Base-by-base conservation (phyloP, 1,140 invertebrate genomes). In the Drosophila parabipectinata region DNA sequence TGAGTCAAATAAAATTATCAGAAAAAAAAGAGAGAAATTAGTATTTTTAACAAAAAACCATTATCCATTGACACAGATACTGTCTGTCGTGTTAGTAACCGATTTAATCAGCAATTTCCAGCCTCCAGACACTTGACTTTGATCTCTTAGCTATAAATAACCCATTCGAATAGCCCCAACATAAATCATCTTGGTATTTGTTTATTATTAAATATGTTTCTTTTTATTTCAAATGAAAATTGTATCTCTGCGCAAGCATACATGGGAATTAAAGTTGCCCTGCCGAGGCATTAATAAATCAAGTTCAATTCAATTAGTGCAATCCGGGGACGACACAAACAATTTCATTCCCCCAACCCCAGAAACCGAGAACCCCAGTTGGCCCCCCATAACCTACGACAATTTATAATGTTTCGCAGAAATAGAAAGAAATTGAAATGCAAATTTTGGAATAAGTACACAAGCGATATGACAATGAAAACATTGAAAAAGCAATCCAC, bases 251-350 rank as follows among this genome's bases (percentile, higher is more conserved):
- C 26, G 26, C 26, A 28, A 28, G 26, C 32, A 10, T 37, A 37
- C 4, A n/a, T 67, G 47, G 76, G 69, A 67, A 83, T 83, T 79
- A 84, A 84, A 84, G 72, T 55, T 64, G 74, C 51, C 51, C 30
- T 24, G 24, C 76, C 45, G 66, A 51, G 45, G 75, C 75, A 83
- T 59, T 77, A 57, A 87, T 87, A 87, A 87, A 87, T 87, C 82
- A 87, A 87, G 83, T 87, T 87, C 82, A 87, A 87, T 87, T 87
- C 83, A 87, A 87, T 88, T 87, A 88, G 76, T 82, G 75, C 71
- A 44, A 58, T 69, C 59, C 71, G 73, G 59, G 72, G 51, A 72
- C 48, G 66, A 62, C 71, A 73, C 79, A 74, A 67, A 80, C 67
- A 80, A 57, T 87, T 74, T 66, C 39, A 55, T 47, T 15, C 56